These are phyloP conservation scores for Ailurus styani DNA, from an alignment of 2,113 vertebrate genomes.

Conservation along the genomic window DNA sequence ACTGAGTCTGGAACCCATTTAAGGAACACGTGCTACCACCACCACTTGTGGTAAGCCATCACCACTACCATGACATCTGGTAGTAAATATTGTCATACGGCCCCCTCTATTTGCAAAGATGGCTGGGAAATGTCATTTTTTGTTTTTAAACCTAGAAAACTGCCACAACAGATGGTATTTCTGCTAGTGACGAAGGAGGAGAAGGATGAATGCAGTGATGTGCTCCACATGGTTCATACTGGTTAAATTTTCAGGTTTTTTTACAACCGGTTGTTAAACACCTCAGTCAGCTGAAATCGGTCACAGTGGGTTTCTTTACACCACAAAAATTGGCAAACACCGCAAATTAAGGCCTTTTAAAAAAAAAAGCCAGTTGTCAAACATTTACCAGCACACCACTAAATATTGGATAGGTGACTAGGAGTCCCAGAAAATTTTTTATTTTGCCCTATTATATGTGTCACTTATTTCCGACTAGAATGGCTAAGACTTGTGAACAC, in stretches of 20 bases:
- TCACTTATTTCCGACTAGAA: neutral
- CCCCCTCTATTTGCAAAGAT: neutral
- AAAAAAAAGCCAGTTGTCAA: neutral
- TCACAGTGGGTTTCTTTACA: neutral
- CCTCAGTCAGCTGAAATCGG: neutral
- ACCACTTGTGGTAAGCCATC: neutral
- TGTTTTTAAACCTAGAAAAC: neutral
- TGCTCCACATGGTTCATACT: neutral
- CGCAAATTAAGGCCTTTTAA: neutral
- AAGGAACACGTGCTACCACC: neutral
- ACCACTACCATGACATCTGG: neutral
- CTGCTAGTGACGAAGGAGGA: neutral
- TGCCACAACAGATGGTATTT: neutral
- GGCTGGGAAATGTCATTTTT: neutral
- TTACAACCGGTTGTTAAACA: neutral
- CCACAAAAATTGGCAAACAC: neutral
- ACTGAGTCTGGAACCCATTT: neutral
- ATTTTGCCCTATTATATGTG: neutral
- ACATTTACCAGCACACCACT: neutral
- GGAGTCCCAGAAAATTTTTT: neutral
- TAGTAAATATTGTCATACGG: too few species aligned
- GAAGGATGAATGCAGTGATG: neutral
- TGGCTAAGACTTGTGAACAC: neutral
- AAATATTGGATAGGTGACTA: neutral
- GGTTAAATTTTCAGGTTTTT: neutral